Base-by-base conservation (phyloP, 2,888 invertebrate species). In the Hydrotaea diabolus region DNA sequence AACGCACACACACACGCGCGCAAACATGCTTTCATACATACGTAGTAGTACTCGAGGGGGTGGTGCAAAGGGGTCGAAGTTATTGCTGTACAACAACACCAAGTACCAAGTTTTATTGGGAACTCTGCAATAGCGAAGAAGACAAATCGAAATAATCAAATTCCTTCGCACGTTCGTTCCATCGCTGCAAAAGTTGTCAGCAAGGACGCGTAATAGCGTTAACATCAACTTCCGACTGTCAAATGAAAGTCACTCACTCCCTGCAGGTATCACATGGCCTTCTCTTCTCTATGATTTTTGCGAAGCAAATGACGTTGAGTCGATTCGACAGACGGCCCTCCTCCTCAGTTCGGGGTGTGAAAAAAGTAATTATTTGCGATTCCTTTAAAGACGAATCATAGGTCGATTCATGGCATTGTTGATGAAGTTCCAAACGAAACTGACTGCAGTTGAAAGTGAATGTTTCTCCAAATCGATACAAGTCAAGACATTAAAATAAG, bases 201-300 rank as follows among this genome's bases (percentile, higher is more conserved):
- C 74, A 75, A 55, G 36, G 36, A 26, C 74, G 69, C 46, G 53
- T 69, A 66, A 82, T 73, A 74, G 31, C 78, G 80, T 85, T 66
- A 83, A 59, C 81, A 81, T 81, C 84, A 84, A 66, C 71, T 71
- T 31, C 69, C 31, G 75, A 66, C 84, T 83, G 86, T 85, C 87
- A 87, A 87, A 87, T 86, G 86, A 86, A 88, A 87, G 84, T 86
- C 87, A 87, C 75, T 74, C 72, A 53, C 57, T 74, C 62, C 26
- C 39, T 66, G 39, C 15, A 57, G 64, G 64, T 13, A 13, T 64
- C 13, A 5, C 17, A n/a, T 26, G 0, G 7, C 26, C 2, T 39
- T 5, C 3, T 8, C 36, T 36, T 8, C 4, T 43, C 43, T 43
- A 43, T 49, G 49, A 49, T 13, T 13, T 49, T 49, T 2, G n/a